phyloP scores from a whole-genome alignment of 2,888 invertebrate species.

The Leistus spinibarbis region DNA sequence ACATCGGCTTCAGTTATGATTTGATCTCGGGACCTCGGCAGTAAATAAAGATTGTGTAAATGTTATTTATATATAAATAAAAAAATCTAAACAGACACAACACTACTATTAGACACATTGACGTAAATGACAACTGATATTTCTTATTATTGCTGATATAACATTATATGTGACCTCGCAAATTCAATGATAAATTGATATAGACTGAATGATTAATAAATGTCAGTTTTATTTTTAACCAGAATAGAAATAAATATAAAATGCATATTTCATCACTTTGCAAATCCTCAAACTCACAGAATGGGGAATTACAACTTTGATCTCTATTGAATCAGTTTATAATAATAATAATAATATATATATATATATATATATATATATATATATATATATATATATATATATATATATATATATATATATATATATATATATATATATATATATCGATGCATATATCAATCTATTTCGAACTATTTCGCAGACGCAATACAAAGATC shows the following conservation, averaged over 20 bases:
- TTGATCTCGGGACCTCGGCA: background rate
- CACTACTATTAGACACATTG: background rate
- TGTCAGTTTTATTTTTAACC: background rate
- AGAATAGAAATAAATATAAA: background rate
- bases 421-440: slow-evolving; percentile 6
- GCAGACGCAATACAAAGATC: background rate
- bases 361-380: background rate
- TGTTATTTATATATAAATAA: background rate
- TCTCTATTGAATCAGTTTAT: no score
- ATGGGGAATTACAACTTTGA: no score
- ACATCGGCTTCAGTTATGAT: background rate
- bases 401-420: slow-evolving; percentile 6
- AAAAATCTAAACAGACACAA: background rate
- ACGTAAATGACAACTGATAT: background rate
- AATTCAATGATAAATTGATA: background rate
- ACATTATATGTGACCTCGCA: background rate
- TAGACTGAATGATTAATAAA: background rate
- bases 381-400: background rate
- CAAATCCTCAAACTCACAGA: no score
- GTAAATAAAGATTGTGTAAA: background rate
- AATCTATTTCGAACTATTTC: background rate
- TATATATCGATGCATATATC: background rate
- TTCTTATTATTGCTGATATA: background rate
- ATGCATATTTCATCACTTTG: background rate
- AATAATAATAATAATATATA: no score